Conservation (phyloP, 1,140 invertebrate genomes). For the Thalassaphorura encarpata region DNA sequence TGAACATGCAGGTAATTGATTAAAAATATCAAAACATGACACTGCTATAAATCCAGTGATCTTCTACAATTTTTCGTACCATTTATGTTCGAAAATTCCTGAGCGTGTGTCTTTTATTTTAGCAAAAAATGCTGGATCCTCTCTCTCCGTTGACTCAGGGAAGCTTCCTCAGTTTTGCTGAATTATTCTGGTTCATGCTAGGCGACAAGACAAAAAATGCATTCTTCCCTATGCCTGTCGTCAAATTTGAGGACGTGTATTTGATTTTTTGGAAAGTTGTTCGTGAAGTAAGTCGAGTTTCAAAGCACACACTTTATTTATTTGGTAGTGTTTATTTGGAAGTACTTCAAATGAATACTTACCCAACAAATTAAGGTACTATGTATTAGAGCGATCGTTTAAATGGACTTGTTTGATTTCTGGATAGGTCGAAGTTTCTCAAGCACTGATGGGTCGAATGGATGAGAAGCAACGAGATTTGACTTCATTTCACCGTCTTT, state of each 20-base stretch:
- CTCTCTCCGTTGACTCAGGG: slow-evolving; percentile 89
- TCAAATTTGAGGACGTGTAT: slow-evolving; percentile 68
- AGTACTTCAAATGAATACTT: too few species aligned
- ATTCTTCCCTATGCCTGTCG: slow-evolving; percentile 53
- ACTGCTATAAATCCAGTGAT: not conserved
- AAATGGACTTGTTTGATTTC: not conserved
- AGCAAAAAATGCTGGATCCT: slow-evolving; percentile 67
- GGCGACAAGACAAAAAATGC: slow-evolving; percentile 49
- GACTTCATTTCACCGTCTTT: slow-evolving; percentile 62
- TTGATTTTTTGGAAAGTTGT: slow-evolving; percentile 68
- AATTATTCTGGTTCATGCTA: slow-evolving; percentile 91
- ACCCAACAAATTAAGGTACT: not conserved
- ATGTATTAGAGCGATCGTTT: not conserved
- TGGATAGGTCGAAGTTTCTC: slow-evolving; percentile 19
- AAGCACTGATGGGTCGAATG: slow-evolving; percentile 16
- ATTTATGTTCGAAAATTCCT: slow-evolving; percentile 7
- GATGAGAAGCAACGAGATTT: slow-evolving; percentile 48
- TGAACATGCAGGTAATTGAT: slow-evolving; percentile 89
- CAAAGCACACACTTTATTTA: not conserved
- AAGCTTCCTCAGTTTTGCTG: slow-evolving; percentile 83
- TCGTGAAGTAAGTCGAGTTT: slow-evolving; percentile 51
- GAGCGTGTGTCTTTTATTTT: too few species aligned
- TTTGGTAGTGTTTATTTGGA: not conserved
- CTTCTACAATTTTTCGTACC: not conserved
- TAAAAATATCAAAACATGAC: not conserved